Conservation (phyloP, 2,797 vertebrate genomes). For the Pseudochirops cupreus region DNA sequence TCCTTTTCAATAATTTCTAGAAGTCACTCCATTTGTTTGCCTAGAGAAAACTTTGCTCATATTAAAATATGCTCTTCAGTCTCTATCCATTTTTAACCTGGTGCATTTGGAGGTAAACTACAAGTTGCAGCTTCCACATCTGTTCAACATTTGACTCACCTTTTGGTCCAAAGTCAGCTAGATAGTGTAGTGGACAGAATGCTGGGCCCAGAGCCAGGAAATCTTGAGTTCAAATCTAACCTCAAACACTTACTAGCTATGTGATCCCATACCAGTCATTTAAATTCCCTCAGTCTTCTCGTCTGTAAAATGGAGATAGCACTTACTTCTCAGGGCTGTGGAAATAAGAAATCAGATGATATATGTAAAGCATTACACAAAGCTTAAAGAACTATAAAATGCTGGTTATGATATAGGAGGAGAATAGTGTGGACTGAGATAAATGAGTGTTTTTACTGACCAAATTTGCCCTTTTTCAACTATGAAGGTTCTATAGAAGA, state of each 20-base stretch:
- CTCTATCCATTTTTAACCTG: conserved; percentile 56
- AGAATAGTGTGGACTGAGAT: neutral
- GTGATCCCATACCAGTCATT: neutral
- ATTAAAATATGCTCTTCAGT: conserved; percentile 48
- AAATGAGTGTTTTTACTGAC: neutral
- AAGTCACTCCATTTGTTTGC: conserved; percentile 50
- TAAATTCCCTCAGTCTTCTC: neutral
- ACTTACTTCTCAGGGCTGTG: neutral
- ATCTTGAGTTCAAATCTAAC: neutral
- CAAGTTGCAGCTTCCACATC: conserved; percentile 47
- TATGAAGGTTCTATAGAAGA: neutral
- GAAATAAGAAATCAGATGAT: neutral
- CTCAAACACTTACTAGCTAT: neutral
- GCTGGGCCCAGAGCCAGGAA: neutral
- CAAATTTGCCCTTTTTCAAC: neutral
- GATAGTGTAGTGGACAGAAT: neutral
- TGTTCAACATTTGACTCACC: neutral
- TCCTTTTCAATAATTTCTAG: conserved; percentile 67
- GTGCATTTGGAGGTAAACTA: conserved; percentile 52
- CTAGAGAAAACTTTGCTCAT: conserved; percentile 51
- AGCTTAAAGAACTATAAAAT: neutral
- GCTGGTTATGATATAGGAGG: neutral
- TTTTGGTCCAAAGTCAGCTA: neutral
- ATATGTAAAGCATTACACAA: neutral
- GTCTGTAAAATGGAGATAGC: neutral